Percentiles rank a stretch among this genome's conserved stretches.
Evolutionary conservation across 2,888 invertebrate genomes (phyloP).

Genomic region (Argyresthia albistria): DNA sequence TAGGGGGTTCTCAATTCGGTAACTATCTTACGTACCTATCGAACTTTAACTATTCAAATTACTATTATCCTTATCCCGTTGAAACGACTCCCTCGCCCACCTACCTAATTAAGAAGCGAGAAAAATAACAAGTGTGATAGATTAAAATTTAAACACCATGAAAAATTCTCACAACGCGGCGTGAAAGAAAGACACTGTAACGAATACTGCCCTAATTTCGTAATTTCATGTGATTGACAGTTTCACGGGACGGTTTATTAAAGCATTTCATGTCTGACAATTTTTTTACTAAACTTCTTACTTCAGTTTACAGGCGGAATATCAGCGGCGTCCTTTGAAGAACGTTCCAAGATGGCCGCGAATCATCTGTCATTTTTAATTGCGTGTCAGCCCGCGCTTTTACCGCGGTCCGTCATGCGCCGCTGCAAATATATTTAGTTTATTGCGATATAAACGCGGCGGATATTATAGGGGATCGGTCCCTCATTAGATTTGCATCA

Average conservation of each 20-base stretch:
- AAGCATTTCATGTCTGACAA: constrained; percentile 28
- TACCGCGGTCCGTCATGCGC: constrained; percentile 29
- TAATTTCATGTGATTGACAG: constrained; percentile 34
- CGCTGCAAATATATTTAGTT: constrained; percentile 62
- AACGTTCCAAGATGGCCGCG: constrained; percentile 47
- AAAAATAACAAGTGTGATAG: not conserved
- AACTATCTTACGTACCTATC: no score
- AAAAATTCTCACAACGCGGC: not conserved
- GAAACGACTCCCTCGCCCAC: not conserved
- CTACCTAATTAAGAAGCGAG: not conserved
- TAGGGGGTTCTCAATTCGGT: no score
- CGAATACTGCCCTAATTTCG: not conserved
- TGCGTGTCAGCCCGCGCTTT: constrained; percentile 45
- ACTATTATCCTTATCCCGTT: no score
- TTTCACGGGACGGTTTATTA: constrained; percentile 24
- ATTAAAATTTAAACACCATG: not conserved
- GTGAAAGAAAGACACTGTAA: not conserved
- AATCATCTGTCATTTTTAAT: constrained; percentile 71
- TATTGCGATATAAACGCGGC: constrained; percentile 58
- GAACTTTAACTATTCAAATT: no score
- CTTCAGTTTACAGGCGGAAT: constrained; percentile 4
- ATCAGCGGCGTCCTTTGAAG: constrained; percentile 38
- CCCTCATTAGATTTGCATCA: constrained; percentile 43
- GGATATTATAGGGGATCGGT: constrained; percentile 37
- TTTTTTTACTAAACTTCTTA: constrained; percentile 1